phyloP scores from a whole-genome alignment of 2,113 vertebrate genomes.

The Mastomys coucha region DNA sequence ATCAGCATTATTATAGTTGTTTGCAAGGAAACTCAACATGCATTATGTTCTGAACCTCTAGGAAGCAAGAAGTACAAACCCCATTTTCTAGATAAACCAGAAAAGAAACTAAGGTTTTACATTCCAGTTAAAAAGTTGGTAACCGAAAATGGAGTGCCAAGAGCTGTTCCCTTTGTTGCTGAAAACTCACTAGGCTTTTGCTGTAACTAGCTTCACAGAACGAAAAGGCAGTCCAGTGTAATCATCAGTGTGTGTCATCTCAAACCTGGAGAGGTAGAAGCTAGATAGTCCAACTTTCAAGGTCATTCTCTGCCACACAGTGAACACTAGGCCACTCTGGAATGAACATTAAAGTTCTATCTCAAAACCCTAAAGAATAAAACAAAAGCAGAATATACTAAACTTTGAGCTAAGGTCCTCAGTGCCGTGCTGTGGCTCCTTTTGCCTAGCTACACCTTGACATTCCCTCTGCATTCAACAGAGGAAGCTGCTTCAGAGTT shows the following conservation, averaged over 20 bases:
- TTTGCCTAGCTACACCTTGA: not conserved
- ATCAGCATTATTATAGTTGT: not conserved
- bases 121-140: not conserved
- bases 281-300: not conserved
- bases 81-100: not conserved
- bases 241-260: not conserved
- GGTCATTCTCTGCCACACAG: not conserved
- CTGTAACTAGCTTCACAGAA: not conserved
- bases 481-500: not conserved
- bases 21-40: not conserved
- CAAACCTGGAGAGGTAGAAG: not conserved
- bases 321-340: not conserved
- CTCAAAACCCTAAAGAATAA: not conserved
- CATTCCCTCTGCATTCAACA: not conserved
- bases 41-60: not conserved
- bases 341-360: not conserved
- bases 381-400: not conserved
- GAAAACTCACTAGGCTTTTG: not conserved
- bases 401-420: not conserved
- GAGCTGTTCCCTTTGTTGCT: not conserved
- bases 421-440: not conserved
- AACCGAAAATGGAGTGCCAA: not conserved
- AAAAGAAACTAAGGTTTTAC: not conserved
- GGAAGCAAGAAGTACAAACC: not conserved
- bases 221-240: not conserved